Evolutionary conservation across 1,140 invertebrate species (phyloP).

Genomic region (Polyergus mexicanus): DNA sequence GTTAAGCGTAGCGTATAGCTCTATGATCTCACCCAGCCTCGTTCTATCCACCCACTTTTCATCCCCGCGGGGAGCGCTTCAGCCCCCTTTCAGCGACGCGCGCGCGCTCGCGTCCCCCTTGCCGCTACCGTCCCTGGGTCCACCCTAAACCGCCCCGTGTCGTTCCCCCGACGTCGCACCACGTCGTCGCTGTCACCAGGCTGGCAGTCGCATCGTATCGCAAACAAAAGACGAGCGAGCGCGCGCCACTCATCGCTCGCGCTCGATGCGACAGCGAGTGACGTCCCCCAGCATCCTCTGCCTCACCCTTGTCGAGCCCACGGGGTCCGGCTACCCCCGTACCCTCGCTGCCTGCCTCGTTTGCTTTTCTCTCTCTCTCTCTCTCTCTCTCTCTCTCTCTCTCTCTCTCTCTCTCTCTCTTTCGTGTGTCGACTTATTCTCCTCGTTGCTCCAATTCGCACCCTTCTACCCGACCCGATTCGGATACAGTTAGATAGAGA

Average conservation of each 20-base stretch:
- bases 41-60: slow-evolving; percentile 53
- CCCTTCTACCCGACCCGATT: slow-evolving; percentile 40
- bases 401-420: slow-evolving; percentile 47
- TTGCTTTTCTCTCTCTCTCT: slow-evolving; percentile 61
- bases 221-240: slow-evolving; percentile 85
- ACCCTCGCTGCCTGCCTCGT: slow-evolving; percentile 35
- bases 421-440: slow-evolving; percentile 29
- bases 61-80: slow-evolving; percentile 51
- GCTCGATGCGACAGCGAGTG: slow-evolving; percentile 85
- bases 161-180: slow-evolving; percentile 58
- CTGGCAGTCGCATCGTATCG: slow-evolving; percentile 83
- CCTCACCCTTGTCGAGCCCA: slow-evolving; percentile 53
- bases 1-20: slow-evolving; percentile 81
- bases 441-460: slow-evolving; percentile 44
- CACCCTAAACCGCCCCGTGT: slow-evolving; percentile 63
- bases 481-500: slow-evolving; percentile 50
- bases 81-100: slow-evolving; percentile 10
- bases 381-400: slow-evolving; percentile 57
- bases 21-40: slow-evolving; percentile 77
- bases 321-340: slow-evolving; percentile 38
- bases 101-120: slow-evolving; percentile 12
- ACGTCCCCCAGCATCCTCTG: slow-evolving; percentile 75
- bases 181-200: slow-evolving; percentile 73
- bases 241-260: slow-evolving; percentile 85
- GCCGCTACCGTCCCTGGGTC: slow-evolving; percentile 43